Evolutionary conservation across 2,113 vertebrate species (phyloP).

Genomic region (Amphiprion ocellaris): DNA sequence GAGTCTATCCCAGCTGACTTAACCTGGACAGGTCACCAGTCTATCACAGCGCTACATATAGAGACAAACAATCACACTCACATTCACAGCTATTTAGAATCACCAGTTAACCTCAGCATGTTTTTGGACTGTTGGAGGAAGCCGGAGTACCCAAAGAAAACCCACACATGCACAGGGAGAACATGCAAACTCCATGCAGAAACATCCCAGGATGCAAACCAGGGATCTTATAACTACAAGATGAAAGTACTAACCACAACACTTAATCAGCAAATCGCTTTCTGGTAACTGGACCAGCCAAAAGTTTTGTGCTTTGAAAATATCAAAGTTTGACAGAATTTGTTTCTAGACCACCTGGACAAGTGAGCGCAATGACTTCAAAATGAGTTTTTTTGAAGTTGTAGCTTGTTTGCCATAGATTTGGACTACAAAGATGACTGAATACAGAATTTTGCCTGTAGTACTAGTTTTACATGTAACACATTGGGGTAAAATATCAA

Average conservation of each 20-base stretch:
- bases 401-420: neutral
- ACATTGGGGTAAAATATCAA: neutral
- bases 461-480: neutral
- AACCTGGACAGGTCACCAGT: no score
- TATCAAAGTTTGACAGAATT: conserved; percentile 20
- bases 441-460: neutral
- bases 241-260: neutral
- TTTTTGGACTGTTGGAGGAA: no score
- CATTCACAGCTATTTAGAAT: no score
- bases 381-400: neutral
- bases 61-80: no score
- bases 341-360: conserved; percentile 21
- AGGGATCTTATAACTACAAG: no score
- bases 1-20: no score
- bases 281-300: conserved; percentile 25
- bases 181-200: no score
- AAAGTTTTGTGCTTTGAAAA: neutral
- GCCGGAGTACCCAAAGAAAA: no score
- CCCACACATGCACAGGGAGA: no score
- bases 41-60: no score
- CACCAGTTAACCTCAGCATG: no score
- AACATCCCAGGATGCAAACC: no score
- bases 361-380: neutral
- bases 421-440: neutral
- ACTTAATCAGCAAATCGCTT: conserved; percentile 7